Evolutionary conservation across 2,888 invertebrate genomes (phyloP).

Genomic region (Tipula helvola): DNA sequence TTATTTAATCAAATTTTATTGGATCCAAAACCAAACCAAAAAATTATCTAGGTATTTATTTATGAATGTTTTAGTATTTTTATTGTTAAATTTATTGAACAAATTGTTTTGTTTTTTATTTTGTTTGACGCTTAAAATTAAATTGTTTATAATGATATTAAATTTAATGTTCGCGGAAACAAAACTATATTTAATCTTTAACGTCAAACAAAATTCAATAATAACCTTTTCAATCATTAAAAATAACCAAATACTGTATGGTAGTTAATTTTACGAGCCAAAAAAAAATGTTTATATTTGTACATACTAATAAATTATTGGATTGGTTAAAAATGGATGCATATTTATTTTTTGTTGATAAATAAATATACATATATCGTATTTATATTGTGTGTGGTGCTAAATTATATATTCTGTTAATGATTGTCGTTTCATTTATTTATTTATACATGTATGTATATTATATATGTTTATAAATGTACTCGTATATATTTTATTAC

Average conservation of each 20-base stretch:
- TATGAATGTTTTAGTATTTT: background rate
- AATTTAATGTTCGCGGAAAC: background rate
- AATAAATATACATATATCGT: constrained; percentile 11
- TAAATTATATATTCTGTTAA: constrained; percentile 11
- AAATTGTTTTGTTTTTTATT: background rate
- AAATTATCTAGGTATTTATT: background rate
- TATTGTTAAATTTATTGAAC: background rate
- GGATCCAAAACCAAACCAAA: background rate
- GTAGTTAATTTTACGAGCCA: background rate
- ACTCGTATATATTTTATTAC: constrained; percentile 11
- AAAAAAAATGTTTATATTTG: background rate
- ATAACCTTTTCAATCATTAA: background rate
- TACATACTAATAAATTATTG: background rate
- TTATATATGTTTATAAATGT: constrained; percentile 13
- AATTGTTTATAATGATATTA: background rate
- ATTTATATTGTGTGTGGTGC: constrained; percentile 10
- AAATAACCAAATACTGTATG: background rate
- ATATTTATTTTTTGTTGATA: constrained; percentile 22
- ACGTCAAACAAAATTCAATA: background rate
- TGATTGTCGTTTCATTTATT: constrained; percentile 11
- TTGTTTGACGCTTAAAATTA: background rate
- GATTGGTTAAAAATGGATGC: background rate
- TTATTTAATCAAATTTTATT: background rate
- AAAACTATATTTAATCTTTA: background rate
- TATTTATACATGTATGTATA: constrained; percentile 11